Evolutionary conservation across 2,888 invertebrate genomes (phyloP).

Genomic region (Heliconius charithonia): DNA sequence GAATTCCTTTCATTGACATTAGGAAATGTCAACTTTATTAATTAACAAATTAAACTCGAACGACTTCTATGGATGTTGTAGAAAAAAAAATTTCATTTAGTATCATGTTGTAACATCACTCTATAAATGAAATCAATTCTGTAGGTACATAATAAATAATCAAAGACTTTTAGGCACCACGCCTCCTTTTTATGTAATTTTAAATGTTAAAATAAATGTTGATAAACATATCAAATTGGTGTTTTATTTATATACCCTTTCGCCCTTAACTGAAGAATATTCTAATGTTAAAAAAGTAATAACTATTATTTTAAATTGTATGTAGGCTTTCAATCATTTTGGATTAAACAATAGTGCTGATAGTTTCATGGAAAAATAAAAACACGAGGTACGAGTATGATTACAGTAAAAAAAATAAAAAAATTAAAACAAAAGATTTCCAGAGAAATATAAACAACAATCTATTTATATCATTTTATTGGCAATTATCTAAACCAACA

Average conservation of each 20-base stretch:
- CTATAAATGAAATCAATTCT: conserved; percentile 79
- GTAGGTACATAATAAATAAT: conserved; percentile 73
- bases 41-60: not conserved
- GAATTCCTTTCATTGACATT: conserved; percentile 23
- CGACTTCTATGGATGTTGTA: not conserved
- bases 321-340: too few relatives aligned
- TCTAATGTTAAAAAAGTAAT: too few relatives aligned
- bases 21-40: conserved; percentile 12
- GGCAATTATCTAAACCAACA: conserved; percentile 9
- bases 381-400: too few relatives aligned
- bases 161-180: conserved; percentile 80
- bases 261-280: not conserved
- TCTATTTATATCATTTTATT: conserved; percentile 6
- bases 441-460: not conserved
- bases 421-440: not conserved
- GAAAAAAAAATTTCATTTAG: conserved; percentile 5
- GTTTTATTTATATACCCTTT: conserved; percentile 61
- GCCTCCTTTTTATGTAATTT: conserved; percentile 83
- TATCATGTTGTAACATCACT: conserved; percentile 52
- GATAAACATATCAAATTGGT: conserved; percentile 74
- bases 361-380: too few relatives aligned
- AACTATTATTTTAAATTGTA: too few relatives aligned
- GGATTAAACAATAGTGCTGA: too few relatives aligned
- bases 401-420: too few relatives aligned
- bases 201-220: conserved; percentile 83